Conservation (phyloP, 2,797 vertebrate genomes). For the Meda fulgida region DNA sequence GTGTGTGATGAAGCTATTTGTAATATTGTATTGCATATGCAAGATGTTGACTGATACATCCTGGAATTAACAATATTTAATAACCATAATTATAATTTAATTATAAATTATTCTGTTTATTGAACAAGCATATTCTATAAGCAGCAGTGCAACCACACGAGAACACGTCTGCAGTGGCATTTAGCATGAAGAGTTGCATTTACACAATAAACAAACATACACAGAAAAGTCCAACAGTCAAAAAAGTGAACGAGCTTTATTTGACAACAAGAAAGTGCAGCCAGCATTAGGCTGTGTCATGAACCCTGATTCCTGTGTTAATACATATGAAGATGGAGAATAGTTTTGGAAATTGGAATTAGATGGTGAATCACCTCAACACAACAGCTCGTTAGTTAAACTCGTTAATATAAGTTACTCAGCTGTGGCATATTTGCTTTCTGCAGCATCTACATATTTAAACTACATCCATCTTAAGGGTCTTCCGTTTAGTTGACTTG, state of each 20-base stretch:
- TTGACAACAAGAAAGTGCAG: not conserved
- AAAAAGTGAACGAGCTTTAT: not conserved
- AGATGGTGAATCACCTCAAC: not conserved
- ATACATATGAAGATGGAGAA: not conserved
- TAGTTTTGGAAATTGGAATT: not conserved
- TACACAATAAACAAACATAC: not conserved
- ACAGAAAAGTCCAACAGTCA: not conserved
- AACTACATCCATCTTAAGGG: not conserved
- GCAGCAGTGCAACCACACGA: not conserved
- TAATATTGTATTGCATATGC: not conserved
- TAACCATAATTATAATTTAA: not conserved
- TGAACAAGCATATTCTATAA: not conserved
- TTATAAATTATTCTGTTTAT: not conserved
- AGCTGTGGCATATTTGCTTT: not conserved
- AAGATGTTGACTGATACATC: not conserved
- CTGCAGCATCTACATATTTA: not conserved
- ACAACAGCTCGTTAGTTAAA: not conserved
- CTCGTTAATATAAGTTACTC: not conserved
- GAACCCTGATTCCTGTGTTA: not conserved
- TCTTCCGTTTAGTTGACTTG: not conserved
- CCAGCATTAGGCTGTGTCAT: not conserved
- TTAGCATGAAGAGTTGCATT: not conserved
- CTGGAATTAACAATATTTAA: not conserved
- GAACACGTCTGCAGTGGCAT: not conserved
- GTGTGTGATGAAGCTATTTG: not conserved